Evolutionary conservation across 2,797 vertebrate genomes (phyloP).

Genomic region (Synanceia verrucosa): DNA sequence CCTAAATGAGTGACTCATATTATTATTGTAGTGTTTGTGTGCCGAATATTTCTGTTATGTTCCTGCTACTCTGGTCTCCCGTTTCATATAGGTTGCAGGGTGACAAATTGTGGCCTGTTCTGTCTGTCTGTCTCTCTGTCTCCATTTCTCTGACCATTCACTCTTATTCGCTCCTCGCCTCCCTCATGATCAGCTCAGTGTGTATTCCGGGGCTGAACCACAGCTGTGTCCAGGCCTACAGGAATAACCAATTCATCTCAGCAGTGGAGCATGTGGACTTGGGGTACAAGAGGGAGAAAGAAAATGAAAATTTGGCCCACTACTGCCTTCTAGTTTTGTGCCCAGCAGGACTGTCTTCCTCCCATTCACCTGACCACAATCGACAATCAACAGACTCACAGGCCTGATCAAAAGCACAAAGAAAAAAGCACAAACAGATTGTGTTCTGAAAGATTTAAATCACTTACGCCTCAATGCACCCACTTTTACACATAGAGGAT

Average conservation of each 20-base stretch:
- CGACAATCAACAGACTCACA: conserved; percentile 59
- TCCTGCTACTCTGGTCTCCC: conserved; percentile 8
- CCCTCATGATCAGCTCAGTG: conserved; percentile 52
- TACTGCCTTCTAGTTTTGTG: conserved; percentile 44
- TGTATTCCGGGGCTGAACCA: conserved; percentile 54
- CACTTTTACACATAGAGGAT: conserved; percentile 23
- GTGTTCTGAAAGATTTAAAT: conserved; percentile 5
- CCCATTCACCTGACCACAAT: conserved; percentile 61
- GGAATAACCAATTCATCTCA: conserved; percentile 77
- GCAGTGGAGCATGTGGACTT: conserved; percentile 12
- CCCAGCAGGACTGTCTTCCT: conserved; percentile 39
- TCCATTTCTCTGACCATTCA: conserved; percentile 19
- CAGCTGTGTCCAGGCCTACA: conserved; percentile 73
- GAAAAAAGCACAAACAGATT: conserved; percentile 3
- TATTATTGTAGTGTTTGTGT: conserved; percentile 19
- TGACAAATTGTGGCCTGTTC: conserved; percentile 22
- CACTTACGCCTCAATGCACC: conserved; percentile 26
- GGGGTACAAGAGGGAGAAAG: neutral
- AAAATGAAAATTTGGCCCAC: conserved; percentile 49
- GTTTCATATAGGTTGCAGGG: conserved; percentile 28
- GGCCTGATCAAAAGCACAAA: conserved; percentile 50
- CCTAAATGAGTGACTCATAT: conserved; percentile 31
- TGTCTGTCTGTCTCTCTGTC: conserved; percentile 44
- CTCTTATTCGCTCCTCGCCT: conserved; percentile 22
- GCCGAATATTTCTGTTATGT: conserved; percentile 6